Percentiles rank a stretch among this genome's conserved stretches.
Evolutionary conservation across 2,797 vertebrate species (phyloP).

Genomic region (Gallinago stenura): DNA sequence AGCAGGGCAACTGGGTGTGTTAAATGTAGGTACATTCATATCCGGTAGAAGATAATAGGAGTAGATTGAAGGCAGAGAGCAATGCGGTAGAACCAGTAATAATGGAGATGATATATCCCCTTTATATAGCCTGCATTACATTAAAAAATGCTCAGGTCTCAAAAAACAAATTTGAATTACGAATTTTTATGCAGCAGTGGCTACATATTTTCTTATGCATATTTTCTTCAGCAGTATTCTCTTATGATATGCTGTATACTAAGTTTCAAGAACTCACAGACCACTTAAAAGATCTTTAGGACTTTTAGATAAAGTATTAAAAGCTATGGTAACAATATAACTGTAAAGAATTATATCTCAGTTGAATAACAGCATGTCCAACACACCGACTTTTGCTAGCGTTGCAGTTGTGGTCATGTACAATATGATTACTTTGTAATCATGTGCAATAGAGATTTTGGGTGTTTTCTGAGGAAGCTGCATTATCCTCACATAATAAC

Average conservation of each 20-base stretch:
- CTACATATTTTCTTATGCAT: not conserved
- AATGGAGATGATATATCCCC: not conserved
- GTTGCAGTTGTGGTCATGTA: constrained; percentile 18
- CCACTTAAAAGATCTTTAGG: not conserved
- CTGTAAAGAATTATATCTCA: constrained; percentile 40
- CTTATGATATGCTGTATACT: not conserved
- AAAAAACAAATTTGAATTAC: constrained; percentile 40
- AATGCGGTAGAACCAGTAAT: not conserved
- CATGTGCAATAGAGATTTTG: constrained; percentile 23
- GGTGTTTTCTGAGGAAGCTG: constrained; percentile 51
- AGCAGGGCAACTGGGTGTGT: not conserved
- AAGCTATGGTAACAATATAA: constrained; percentile 5
- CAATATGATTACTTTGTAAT: constrained; percentile 58
- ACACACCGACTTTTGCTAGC: not conserved
- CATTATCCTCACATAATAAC: constrained; percentile 58
- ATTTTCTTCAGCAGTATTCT: not conserved
- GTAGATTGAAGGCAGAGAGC: constrained; percentile 1
- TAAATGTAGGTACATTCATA: not conserved
- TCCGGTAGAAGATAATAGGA: not conserved
- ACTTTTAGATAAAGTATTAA: constrained; percentile 45
- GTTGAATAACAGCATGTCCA: constrained; percentile 30
- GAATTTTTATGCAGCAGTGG: constrained; percentile 17
- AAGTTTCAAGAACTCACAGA: not conserved
- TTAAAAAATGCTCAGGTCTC: not conserved
- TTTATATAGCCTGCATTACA: not conserved